Evolutionary conservation across 2,113 vertebrate species (phyloP), one percentile per base, ranked within the genome.

Genomic region (Egretta garzetta): DNA sequence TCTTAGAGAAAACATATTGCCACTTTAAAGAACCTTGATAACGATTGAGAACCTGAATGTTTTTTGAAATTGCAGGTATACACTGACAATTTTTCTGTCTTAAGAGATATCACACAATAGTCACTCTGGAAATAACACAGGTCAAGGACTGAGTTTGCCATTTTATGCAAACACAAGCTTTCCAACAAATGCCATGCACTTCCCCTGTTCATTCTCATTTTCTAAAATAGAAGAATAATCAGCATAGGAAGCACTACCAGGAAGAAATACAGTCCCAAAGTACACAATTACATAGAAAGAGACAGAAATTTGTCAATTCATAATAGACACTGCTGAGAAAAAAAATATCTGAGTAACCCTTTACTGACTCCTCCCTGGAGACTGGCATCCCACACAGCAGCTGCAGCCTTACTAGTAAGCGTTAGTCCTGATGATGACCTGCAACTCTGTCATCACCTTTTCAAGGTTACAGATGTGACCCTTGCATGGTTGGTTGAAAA

Each of bases 381-480:
- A 77, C 39, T 15, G 19, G 33, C 83, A 85, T 85, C 58, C 86
- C 86, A 60, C 56, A 28, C 27, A 84, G 92, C 88, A 91, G 95
- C 88, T 95, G 96, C 83, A 92, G 80, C 64, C 39, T 72, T 87
- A 26, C 76, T 6, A 32, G 76, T 11, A 52, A 87, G 68, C 10
- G 3, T 72, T 87, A 92, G 91, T 92, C 68, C 86, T 91, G 88
- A 73, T 49, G 91, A 91, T 92, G 94, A 95, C 95, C 94, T 96
- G 94, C 76, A 96, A 82, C 76, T 75, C 88, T 86, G 86, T 75
- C 94, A 89, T 92, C 97, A 96, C 96, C 96, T 96, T 95, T 77
- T 92, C 97, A 97, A 97, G 92, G 96, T 93, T 93, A 95, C 86
- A 89, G 94, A 90, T 86, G 86, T 96, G 96, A 96, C 91, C 92